Evolutionary conservation across 2,113 vertebrate species (phyloP), one percentile per base, ranked within the genome.

Genomic region (Podocnemis expansa): DNA sequence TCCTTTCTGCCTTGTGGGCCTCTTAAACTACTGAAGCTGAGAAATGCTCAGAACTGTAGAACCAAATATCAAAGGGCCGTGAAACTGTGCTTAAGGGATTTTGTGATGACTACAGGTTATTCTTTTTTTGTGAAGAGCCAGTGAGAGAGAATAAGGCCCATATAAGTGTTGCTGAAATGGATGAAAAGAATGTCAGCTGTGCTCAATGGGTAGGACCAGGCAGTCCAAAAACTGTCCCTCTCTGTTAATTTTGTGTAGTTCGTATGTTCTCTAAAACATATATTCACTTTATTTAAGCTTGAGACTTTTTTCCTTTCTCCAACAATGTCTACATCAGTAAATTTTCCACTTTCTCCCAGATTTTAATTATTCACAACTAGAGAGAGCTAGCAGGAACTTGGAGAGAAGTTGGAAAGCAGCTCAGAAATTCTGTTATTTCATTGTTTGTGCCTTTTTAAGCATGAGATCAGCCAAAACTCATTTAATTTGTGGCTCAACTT

Each of bases 341-440:
- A 54, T 31, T 38, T 67, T n/a, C 4, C 84, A 56, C 67, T 51
- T 49, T 87, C 24, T 92, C 88, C 51, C 92, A 92, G 75, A 24
- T 88, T 95, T 87, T 49, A 84, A 29, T 88, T 85, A 51, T 34
- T 56, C 14, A 63, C 12, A 91, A 88, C 56, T 94, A n/a, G 54
- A 17, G 49, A 91, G 82, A 91, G 7, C 70, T 94, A 49, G 93
- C 94, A 89, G 58, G 81, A 85, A 87, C 41, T 58, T 55, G 54
- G 41, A 84, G 91, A 87, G 91, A 94, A 70, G 49, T 79, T 91
- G 25, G 78, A 85, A 90, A 89, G 94, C 2, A 76, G 90, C 3
- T 87, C 87, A 79, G 3, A 91, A 88, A 43, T 83, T 55, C 29
- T 8, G 9, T 22, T 87, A 58, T 49, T 27, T 67, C 5, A n/a